Percentiles rank a stretch among this genome's conserved stretches.
phyloP scores from a whole-genome alignment of 2,797 vertebrate species.

The Pelobates cultripes region DNA sequence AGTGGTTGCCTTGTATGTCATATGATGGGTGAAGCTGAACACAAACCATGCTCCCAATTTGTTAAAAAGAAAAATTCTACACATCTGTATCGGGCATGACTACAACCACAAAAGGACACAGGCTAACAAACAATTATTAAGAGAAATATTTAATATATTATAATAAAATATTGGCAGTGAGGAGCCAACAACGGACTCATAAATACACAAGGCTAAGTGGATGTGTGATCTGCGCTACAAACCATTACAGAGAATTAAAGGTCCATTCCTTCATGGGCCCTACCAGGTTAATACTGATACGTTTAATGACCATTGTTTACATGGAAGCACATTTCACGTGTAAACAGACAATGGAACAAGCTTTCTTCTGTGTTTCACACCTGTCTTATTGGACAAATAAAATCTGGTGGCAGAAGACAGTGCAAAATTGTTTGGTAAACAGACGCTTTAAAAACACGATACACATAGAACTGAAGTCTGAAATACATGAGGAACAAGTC shows the following conservation, averaged over 20 bases:
- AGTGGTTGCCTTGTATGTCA: too few relatives aligned
- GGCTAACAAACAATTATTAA: background rate
- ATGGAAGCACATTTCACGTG: constrained; percentile 1
- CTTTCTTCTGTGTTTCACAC: constrained; percentile 15
- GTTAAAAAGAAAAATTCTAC: background rate
- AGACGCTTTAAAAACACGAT: background rate
- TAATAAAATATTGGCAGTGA: constrained; percentile 47
- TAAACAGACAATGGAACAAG: background rate
- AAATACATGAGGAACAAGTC: background rate
- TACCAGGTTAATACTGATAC: constrained; percentile 41
- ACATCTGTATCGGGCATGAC: background rate
- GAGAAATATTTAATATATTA: constrained; percentile 54
- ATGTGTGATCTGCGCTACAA: constrained; percentile 13
- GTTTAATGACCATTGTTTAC: background rate
- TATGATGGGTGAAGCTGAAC: too few relatives aligned
- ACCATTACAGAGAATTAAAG: background rate
- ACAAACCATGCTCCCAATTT: too few relatives aligned
- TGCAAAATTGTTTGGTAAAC: constrained; percentile 51
- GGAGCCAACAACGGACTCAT: constrained; percentile 23
- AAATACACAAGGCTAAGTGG: constrained; percentile 47
- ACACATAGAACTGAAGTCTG: background rate
- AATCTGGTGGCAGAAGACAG: constrained; percentile 24
- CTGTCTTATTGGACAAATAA: constrained; percentile 28
- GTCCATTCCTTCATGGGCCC: constrained; percentile 1
- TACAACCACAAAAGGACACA: background rate